phyloP scores from a whole-genome alignment of 2,888 invertebrate species.

The Cantharis rufa region DNA sequence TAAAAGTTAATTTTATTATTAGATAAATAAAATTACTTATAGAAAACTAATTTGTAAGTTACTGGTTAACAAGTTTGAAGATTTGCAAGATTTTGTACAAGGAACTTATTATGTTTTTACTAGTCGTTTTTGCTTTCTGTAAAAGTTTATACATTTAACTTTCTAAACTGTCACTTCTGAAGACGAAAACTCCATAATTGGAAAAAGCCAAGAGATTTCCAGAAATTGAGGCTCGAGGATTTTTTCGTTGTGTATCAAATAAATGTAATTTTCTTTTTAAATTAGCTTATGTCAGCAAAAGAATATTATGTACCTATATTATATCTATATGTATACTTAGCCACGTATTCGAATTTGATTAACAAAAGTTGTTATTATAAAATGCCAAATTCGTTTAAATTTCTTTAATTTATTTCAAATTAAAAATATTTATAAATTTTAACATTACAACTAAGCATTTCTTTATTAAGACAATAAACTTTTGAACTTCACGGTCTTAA shows the following conservation, averaged over 20 bases:
- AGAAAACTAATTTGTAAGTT: conserved; percentile 1
- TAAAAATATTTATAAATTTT: background rate
- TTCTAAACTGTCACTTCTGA: conserved; percentile 13
- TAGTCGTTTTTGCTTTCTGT: conserved; percentile 5
- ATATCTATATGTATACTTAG: background rate
- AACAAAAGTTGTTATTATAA: background rate
- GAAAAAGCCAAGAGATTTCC: conserved; percentile 12
- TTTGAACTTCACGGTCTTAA: background rate
- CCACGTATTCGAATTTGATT: conserved; percentile 13
- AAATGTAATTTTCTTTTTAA: conserved; percentile 15
- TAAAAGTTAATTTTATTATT: background rate
- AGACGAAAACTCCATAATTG: conserved; percentile 14
- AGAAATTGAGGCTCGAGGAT: conserved; percentile 9
- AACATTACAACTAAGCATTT: background rate
- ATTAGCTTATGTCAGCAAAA: conserved; percentile 8
- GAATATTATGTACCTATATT: background rate
- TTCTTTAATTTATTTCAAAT: background rate
- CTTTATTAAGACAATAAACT: background rate
- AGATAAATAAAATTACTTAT: background rate
- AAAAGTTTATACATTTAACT: conserved; percentile 9
- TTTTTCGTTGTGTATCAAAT: conserved; percentile 5
- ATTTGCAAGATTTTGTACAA: conserved; percentile 3
- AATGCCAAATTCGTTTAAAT: background rate
- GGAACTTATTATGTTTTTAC: conserved; percentile 4
- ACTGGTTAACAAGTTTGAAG: conserved; percentile 1